Evolutionary conservation across 2,797 vertebrate genomes (phyloP).

Genomic region (Alcedo quadribrachys): DNA sequence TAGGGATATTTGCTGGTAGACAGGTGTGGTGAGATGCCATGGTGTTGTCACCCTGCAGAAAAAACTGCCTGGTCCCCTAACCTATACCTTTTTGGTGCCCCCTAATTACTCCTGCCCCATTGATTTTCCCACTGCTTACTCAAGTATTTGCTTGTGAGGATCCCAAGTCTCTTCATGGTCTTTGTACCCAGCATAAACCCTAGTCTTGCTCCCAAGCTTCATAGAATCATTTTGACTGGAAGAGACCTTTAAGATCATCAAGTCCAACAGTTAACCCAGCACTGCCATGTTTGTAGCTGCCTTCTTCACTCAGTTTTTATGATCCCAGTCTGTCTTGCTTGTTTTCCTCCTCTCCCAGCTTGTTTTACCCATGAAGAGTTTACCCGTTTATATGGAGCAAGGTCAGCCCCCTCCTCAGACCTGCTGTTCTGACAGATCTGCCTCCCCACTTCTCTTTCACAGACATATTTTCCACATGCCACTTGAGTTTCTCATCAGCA

Average conservation of each 20-base stretch:
- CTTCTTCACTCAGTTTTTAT: neutral
- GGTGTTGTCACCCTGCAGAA: neutral
- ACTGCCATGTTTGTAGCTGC: neutral
- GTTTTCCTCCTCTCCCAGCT: neutral
- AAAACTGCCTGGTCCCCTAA: neutral
- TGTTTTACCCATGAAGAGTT: neutral
- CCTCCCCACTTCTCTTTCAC: neutral
- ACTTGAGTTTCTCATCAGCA: neutral
- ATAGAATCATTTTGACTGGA: neutral
- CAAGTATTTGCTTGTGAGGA: neutral
- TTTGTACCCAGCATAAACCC: neutral
- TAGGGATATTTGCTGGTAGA: neutral
- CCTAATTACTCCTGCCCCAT: rapidly evolving
- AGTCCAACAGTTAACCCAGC: neutral
- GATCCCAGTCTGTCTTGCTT: neutral
- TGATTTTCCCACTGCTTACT: neutral
- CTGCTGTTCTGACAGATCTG: neutral
- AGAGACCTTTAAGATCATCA: neutral
- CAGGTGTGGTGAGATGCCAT: rapidly evolving
- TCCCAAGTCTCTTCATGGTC: neutral
- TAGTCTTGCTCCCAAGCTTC: neutral
- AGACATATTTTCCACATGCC: neutral
- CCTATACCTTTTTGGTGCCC: neutral
- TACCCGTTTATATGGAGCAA: rapidly evolving
- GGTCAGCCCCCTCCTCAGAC: neutral